These are phyloP conservation scores for Limenitis camilla DNA, from an alignment of 2,888 invertebrate species.

Conservation along the genomic window DNA sequence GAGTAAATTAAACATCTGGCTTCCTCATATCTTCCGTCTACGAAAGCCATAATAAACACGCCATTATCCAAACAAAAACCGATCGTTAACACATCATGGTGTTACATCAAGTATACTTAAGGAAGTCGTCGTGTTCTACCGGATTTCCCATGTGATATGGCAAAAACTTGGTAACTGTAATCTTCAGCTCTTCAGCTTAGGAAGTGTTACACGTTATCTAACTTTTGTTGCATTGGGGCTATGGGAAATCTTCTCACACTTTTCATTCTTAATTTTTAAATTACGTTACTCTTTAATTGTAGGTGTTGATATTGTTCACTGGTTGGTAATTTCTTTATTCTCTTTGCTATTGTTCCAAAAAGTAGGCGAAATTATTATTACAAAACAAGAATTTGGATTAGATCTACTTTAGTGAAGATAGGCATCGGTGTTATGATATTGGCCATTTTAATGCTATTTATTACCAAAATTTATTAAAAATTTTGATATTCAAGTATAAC, in stretches of 20 bases:
- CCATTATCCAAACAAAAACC: conserved; percentile 10
- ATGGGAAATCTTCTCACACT: conserved; percentile 17
- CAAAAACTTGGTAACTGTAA: conserved; percentile 1
- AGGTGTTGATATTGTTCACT: background rate
- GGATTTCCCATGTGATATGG: conserved; percentile 19
- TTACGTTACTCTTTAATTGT: conserved; percentile 6
- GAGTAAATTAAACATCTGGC: background rate
- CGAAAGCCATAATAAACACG: background rate
- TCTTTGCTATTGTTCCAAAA: conserved; percentile 4
- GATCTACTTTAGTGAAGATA: background rate
- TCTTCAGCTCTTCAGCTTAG: conserved; percentile 5
- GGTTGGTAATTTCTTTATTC: background rate
- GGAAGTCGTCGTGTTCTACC: conserved; percentile 15
- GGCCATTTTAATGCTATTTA: no score
- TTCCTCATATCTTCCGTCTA: conserved; percentile 10
- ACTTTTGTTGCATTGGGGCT: conserved; percentile 8
- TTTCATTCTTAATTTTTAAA: conserved; percentile 13
- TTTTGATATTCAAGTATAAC: no score
- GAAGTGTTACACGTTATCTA: conserved; percentile 15
- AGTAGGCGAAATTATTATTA: background rate
- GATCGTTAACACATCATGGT: conserved; percentile 1
- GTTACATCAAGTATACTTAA: conserved; percentile 13
- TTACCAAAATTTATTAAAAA: no score
- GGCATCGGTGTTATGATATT: background rate
- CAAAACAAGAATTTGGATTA: background rate